Percentiles rank a stretch among this genome's conserved stretches.
phyloP scores from a whole-genome alignment of 2,888 invertebrate species.

The Drosophila kanekoi region DNA sequence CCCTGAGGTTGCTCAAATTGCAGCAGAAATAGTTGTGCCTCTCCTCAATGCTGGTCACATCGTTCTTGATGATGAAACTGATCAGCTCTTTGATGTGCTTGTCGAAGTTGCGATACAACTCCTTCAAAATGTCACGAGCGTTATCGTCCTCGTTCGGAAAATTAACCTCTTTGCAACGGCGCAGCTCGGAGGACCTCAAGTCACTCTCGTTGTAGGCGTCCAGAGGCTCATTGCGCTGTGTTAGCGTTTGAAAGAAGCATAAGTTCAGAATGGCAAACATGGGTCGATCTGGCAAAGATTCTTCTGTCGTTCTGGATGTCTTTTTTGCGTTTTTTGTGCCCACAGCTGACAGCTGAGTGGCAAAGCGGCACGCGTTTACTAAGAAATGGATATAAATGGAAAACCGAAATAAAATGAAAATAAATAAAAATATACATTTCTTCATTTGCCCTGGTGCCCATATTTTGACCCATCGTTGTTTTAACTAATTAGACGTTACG shows the following conservation, averaged over 20 bases:
- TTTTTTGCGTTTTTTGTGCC: background rate
- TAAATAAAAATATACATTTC: no score
- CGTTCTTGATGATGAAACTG: constrained; percentile 37
- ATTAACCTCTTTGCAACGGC: constrained; percentile 33
- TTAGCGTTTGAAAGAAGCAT: constrained; percentile 59
- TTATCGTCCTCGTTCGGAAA: background rate
- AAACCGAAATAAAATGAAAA: no score
- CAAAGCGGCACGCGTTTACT: constrained; percentile 66
- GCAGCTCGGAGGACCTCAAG: constrained; percentile 31
- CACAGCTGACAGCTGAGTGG: constrained; percentile 17
- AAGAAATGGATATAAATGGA: background rate
- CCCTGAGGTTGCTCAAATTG: constrained; percentile 66
- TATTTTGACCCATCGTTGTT: no score
- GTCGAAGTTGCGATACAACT: constrained; percentile 61
- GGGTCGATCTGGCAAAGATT: background rate
- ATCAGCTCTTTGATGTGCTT: constrained; percentile 55
- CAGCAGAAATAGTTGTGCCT: constrained; percentile 66
- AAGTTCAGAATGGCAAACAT: constrained; percentile 65
- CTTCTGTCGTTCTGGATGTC: background rate
- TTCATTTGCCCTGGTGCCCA: no score
- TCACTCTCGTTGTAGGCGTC: constrained; percentile 53
- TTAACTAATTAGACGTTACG: no score
- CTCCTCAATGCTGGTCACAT: constrained; percentile 39
- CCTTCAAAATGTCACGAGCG: constrained; percentile 24
- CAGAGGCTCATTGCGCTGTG: constrained; percentile 33